Evolutionary conservation across 1,140 invertebrate genomes (phyloP).

Genomic region (Cataglyphis hispanica): DNA sequence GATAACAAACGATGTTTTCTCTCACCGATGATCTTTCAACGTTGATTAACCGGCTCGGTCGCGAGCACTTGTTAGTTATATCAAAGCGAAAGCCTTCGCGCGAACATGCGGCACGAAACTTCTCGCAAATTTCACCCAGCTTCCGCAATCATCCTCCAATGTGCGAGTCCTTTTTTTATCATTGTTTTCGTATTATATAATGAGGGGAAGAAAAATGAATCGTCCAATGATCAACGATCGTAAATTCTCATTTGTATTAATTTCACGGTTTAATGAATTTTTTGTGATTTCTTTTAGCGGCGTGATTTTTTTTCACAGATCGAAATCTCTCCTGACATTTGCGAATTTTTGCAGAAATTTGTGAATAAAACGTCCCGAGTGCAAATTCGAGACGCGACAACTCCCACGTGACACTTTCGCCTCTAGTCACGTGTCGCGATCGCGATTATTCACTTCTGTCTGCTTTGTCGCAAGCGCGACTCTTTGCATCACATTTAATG

Average conservation of each 20-base stretch:
- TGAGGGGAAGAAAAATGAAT: not conserved
- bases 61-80: constrained; percentile 27
- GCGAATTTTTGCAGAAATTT: not conserved
- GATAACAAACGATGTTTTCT: not conserved
- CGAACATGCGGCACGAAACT: not conserved
- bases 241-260: not conserved
- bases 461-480: not conserved
- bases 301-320: not conserved
- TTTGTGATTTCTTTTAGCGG: not conserved
- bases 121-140: constrained; percentile 14
- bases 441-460: constrained; percentile 27
- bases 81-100: not conserved
- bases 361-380: not conserved
- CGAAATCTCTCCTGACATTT: not conserved
- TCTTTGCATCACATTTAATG: not conserved
- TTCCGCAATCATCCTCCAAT: not conserved
- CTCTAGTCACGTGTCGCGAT: constrained; percentile 61
- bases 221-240: not conserved
- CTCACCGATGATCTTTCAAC: constrained; percentile 2
- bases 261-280: not conserved
- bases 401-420: constrained; percentile 67
- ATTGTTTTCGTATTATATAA: not conserved
- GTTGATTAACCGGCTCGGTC: constrained; percentile 12
- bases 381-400: constrained; percentile 23
- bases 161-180: not conserved